These are phyloP conservation scores for Callimorpha dominula DNA, from an alignment of 2,888 invertebrate species.

Conservation along the genomic window DNA sequence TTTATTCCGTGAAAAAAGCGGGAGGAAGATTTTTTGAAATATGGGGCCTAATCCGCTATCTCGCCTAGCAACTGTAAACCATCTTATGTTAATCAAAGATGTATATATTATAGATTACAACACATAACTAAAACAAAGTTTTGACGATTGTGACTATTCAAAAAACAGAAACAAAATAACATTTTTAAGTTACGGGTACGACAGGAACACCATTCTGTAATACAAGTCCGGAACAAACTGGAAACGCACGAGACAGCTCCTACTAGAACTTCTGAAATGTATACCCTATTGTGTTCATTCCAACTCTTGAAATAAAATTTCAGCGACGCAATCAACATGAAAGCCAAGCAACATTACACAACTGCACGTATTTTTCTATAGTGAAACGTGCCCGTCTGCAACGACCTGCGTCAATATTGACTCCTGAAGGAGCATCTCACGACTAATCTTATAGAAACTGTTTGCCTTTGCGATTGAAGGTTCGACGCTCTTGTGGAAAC, in stretches of 20 bases:
- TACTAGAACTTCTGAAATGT: slow-evolving; percentile 3
- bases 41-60: no score
- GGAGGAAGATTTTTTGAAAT: no score
- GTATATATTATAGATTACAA: no score
- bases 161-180: neutral
- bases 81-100: no score
- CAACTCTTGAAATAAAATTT: slow-evolving; percentile 39
- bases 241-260: neutral
- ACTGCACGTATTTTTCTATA: slow-evolving; percentile 44
- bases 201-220: neutral
- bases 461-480: slow-evolving; percentile 81
- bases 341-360: slow-evolving; percentile 43
- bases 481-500: slow-evolving; percentile 75
- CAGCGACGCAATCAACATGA: slow-evolving; percentile 38
- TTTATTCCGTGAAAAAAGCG: no score
- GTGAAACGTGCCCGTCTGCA: slow-evolving; percentile 45
- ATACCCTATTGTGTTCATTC: slow-evolving; percentile 24
- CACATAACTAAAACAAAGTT: neutral
- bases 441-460: slow-evolving; percentile 84
- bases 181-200: neutral
- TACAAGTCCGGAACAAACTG: neutral
- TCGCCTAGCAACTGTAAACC: no score
- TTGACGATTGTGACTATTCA: neutral
- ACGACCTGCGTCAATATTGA: slow-evolving; percentile 77
- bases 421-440: slow-evolving; percentile 74